phyloP scores from a whole-genome alignment of 2,797 vertebrate species.

The Etheostoma nigrum region DNA sequence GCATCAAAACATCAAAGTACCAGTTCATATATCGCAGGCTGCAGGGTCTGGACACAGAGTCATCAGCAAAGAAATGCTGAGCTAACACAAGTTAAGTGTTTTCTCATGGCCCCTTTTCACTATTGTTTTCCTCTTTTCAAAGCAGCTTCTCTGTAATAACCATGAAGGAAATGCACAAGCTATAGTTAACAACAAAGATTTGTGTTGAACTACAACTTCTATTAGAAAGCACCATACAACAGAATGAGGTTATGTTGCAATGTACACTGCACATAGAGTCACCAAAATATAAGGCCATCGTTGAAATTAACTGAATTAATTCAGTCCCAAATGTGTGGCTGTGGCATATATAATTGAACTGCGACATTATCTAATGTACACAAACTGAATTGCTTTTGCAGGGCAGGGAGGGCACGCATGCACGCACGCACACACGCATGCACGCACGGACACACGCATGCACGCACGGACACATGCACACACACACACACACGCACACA shows the following conservation, averaged over 20 bases:
- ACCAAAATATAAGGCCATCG: slow-evolving; percentile 33
- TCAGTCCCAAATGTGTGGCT: slow-evolving; percentile 38
- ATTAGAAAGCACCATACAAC: slow-evolving; percentile 20
- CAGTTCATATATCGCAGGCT: slow-evolving; percentile 43
- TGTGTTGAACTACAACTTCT: slow-evolving; percentile 28
- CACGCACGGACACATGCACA: neutral
- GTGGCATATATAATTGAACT: slow-evolving; percentile 30
- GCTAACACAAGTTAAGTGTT: slow-evolving; percentile 45
- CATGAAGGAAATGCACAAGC: neutral
- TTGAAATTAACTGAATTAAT: slow-evolving; percentile 48
- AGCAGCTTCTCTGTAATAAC: slow-evolving; percentile 31
- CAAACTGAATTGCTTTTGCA: slow-evolving; percentile 49
- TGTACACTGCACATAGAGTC: slow-evolving; percentile 21
- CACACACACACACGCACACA: neutral
- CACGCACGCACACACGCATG: neutral
- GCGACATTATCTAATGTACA: slow-evolving; percentile 43
- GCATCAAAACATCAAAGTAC: slow-evolving; percentile 63
- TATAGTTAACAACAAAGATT: slow-evolving; percentile 31
- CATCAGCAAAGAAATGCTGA: slow-evolving; percentile 59
- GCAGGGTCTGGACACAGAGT: slow-evolving; percentile 38
- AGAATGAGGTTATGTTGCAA: slow-evolving; percentile 23
- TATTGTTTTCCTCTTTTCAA: slow-evolving; percentile 10
- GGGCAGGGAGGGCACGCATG: neutral
- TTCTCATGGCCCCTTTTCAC: slow-evolving; percentile 43
- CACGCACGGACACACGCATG: neutral